phyloP scores from a whole-genome alignment of 2,113 vertebrate genomes.

The Orthonyx spaldingii region DNA sequence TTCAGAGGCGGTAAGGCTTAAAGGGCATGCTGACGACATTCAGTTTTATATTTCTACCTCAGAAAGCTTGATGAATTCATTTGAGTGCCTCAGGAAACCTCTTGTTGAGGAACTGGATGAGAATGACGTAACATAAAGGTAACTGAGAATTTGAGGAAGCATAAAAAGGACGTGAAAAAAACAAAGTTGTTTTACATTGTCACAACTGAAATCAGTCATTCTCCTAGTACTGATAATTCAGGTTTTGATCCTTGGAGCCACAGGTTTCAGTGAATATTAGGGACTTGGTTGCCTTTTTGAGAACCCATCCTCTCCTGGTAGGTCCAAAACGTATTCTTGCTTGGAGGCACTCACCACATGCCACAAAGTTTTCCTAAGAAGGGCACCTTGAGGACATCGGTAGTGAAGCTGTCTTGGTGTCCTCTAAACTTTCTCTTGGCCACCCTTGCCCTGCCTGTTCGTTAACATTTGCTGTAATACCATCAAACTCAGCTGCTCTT shows the following conservation, averaged over 20 bases:
- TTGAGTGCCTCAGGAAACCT: neutral
- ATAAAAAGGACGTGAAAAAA: neutral
- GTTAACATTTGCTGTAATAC: neutral
- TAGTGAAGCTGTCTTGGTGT: neutral
- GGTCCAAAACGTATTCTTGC: neutral
- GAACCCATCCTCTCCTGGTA: fast-evolving
- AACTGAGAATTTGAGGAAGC: neutral
- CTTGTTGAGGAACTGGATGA: neutral
- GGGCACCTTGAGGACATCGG: neutral
- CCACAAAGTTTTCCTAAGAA: neutral
- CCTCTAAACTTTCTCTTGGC: neutral
- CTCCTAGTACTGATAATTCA: neutral
- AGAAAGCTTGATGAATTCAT: neutral
- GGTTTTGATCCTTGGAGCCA: neutral
- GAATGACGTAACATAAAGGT: neutral
- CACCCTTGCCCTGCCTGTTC: neutral
- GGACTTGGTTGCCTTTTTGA: neutral
- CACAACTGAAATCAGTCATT: neutral
- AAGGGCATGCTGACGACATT: neutral
- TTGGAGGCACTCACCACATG: neutral
- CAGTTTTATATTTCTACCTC: neutral
- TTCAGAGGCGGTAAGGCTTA: neutral
- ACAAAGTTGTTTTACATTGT: fast-evolving
- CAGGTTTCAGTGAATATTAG: neutral
- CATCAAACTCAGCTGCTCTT: neutral